Conservation (phyloP, 2,888 invertebrate genomes). For the Synanthedon vespiformis region DNA sequence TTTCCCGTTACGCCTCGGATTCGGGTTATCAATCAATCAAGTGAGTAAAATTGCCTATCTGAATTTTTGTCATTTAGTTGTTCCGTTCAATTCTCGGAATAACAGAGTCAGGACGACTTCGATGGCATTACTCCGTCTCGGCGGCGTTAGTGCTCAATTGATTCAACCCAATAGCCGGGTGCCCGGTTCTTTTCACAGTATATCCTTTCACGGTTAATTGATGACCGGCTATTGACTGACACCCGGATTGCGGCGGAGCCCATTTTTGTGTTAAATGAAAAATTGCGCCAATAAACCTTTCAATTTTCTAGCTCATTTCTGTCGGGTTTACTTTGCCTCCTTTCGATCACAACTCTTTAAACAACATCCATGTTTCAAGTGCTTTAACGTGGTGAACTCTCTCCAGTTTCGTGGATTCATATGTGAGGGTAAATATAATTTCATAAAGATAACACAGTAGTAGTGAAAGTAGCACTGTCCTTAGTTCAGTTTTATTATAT, state of each 20-base stretch:
- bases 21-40: background rate
- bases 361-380: too few species aligned
- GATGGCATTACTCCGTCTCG: background rate
- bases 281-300: background rate
- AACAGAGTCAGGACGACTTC: background rate
- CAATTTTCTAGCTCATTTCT: background rate
- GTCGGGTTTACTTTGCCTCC: too few species aligned
- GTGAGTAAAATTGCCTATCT: background rate
- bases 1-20: too few species aligned
- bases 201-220: slow-evolving; percentile 4
- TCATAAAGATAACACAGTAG: too few species aligned
- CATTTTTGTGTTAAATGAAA: background rate
- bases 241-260: background rate
- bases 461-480: too few species aligned
- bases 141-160: background rate
- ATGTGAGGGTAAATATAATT: too few species aligned
- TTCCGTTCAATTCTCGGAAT: background rate
- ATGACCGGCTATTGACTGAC: slow-evolving; percentile 9
- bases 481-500: too few species aligned
- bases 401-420: too few species aligned
- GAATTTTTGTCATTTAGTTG: background rate
- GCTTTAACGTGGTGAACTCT: too few species aligned
- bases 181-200: background rate
- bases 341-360: too few species aligned
- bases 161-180: background rate